These are phyloP conservation scores for Rhagoletis pomonella DNA, from an alignment of 1,140 invertebrate genomes.

Conservation along the genomic window DNA sequence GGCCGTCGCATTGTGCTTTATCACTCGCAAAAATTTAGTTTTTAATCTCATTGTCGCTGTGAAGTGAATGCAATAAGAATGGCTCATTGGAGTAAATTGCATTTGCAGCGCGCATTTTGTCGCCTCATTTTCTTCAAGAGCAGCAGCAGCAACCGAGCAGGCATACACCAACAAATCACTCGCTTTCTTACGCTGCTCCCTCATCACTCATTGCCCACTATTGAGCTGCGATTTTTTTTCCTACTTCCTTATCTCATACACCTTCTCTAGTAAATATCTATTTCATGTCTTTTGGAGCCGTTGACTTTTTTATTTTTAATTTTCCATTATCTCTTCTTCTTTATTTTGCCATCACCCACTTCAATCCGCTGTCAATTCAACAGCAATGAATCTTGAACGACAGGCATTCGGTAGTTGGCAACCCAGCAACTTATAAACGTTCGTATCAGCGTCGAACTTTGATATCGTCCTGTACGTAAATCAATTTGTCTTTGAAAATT, in stretches of 20 bases:
- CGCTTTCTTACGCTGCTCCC: not conserved
- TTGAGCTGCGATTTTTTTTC: not conserved
- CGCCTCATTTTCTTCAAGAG: slow-evolving; percentile 17
- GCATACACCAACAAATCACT: slow-evolving; percentile 10
- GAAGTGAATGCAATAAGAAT: slow-evolving; percentile 22
- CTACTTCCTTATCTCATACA: not conserved
- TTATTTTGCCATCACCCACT: not conserved
- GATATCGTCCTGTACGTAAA: slow-evolving; percentile 32
- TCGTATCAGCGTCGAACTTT: slow-evolving; percentile 55
- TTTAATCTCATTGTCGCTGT: slow-evolving; percentile 39
- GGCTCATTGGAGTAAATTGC: slow-evolving; percentile 32
- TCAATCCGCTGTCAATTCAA: slow-evolving; percentile 42
- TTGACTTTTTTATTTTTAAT: slow-evolving; percentile 19
- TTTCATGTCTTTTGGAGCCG: slow-evolving; percentile 25
- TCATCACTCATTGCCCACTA: not conserved
- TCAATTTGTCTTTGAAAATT: slow-evolving; percentile 53
- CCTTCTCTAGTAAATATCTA: slow-evolving; percentile 32
- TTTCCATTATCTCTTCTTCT: too few relatives aligned
- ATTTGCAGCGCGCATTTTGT: slow-evolving; percentile 18
- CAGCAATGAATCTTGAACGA: slow-evolving; percentile 34
- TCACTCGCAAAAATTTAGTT: not conserved
- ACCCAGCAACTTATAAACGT: too few relatives aligned
- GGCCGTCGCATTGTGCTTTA: not conserved
- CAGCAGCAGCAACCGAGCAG: too few relatives aligned
- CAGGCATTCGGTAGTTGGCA: slow-evolving; percentile 2